Percentiles rank a stretch among this genome's conserved stretches.
Evolutionary conservation across 2,797 vertebrate species (phyloP).

Genomic region (Microctenopoma steveboyesi): DNA sequence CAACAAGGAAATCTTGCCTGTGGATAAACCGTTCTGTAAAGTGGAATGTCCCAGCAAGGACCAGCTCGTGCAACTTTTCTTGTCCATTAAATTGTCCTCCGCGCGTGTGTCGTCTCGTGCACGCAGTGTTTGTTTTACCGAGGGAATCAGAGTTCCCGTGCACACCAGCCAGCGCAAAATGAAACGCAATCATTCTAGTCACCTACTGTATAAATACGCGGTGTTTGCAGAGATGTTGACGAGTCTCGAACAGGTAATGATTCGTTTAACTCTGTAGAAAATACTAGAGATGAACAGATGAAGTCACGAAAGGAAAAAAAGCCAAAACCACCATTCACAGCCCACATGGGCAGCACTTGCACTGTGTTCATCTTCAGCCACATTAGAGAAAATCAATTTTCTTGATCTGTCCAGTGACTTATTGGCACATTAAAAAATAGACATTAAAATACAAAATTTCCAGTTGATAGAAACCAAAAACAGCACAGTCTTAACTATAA

Average conservation of each 20-base stretch:
- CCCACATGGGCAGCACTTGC: conserved; percentile 39
- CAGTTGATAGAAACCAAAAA: conserved; percentile 1
- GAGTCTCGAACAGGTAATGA: background rate
- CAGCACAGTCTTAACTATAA: background rate
- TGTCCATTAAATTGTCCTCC: background rate
- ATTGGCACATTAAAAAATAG: conserved; percentile 34
- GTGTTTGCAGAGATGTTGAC: background rate
- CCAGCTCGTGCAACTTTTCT: conserved; percentile 5
- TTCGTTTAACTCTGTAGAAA: background rate
- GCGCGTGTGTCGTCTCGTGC: background rate
- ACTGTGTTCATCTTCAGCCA: conserved; percentile 41
- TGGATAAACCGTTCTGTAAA: conserved; percentile 18
- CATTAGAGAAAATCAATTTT: conserved; percentile 34
- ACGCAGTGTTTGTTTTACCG: background rate
- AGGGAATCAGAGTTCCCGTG: background rate
- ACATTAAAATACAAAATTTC: conserved; percentile 9
- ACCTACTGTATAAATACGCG: background rate
- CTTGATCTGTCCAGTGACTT: conserved; percentile 30
- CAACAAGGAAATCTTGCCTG: conserved; percentile 39
- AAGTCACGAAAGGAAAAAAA: conserved; percentile 26
- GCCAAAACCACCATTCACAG: conserved; percentile 33
- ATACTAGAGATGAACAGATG: conserved; percentile 16
- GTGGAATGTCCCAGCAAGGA: conserved; percentile 4
- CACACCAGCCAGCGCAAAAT: background rate
- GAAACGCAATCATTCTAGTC: background rate